phyloP scores from a whole-genome alignment of 1,140 invertebrate species.

The Zaprionus taronus region DNA sequence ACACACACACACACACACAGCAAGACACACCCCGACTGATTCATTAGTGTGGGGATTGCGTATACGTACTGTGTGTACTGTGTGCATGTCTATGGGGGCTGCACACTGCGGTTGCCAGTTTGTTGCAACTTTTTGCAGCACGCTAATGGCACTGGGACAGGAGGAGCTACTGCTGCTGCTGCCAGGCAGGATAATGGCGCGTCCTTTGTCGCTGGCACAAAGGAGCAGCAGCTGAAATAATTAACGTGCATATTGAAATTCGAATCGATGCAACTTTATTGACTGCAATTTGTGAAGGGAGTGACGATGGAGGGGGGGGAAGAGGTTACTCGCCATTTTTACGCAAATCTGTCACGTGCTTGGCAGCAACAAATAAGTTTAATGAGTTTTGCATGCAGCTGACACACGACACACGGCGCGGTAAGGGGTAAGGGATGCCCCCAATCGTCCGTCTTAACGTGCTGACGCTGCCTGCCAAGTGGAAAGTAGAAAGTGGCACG shows the following conservation, averaged over 20 bases:
- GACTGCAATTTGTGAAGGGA: constrained; percentile 44
- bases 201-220: constrained; percentile 19
- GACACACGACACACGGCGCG: constrained; percentile 25
- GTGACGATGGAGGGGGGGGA: not conserved
- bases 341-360: constrained; percentile 69
- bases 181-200: constrained; percentile 21
- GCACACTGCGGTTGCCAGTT: constrained; percentile 50
- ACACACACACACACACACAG: constrained; percentile 17
- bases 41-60: constrained; percentile 35
- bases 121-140: constrained; percentile 62
- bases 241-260: constrained; percentile 68
- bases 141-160: constrained; percentile 62
- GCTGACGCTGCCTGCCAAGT: constrained; percentile 16
- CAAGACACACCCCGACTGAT: constrained; percentile 17
- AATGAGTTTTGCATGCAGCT: constrained; percentile 79
- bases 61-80: constrained; percentile 23
- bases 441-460: constrained; percentile 24
- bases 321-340: constrained; percentile 21
- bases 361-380: constrained; percentile 48
- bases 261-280: constrained; percentile 24
- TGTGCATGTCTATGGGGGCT: constrained; percentile 8
- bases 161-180: not conserved
- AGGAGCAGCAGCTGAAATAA: constrained; percentile 50
- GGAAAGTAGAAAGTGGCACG: constrained; percentile 20
- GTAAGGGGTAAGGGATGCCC: not conserved